Evolutionary conservation across 1,140 invertebrate species (phyloP).

Genomic region (Micrasema minimum): DNA sequence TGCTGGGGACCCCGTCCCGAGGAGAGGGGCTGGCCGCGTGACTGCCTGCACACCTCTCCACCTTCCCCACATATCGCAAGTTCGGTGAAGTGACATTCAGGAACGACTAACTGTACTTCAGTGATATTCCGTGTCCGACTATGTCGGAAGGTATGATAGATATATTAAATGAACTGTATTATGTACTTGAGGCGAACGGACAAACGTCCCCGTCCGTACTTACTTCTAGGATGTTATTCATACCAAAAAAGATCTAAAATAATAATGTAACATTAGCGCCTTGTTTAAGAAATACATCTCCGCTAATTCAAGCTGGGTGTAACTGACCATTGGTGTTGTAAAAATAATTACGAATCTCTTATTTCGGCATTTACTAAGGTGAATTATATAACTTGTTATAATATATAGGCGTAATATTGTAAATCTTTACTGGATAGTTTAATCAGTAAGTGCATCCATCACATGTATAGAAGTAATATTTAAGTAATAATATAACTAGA

Average conservation of each 20-base stretch:
- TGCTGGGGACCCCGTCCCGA: constrained; percentile 59
- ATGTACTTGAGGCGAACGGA: no score
- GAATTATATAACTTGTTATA: background rate
- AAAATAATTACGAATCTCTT: constrained; percentile 31
- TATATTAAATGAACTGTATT: background rate
- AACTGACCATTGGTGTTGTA: constrained; percentile 39
- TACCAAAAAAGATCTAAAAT: constrained; percentile 39
- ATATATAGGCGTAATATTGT: constrained; percentile 8
- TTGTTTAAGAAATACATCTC: constrained; percentile 27
- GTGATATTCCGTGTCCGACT: constrained; percentile 32
- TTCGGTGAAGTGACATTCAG: constrained; percentile 40
- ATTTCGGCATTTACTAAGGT: constrained; percentile 33
- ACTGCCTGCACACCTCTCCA: constrained; percentile 46
- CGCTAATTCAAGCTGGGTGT: constrained; percentile 8
- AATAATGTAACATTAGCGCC: constrained; percentile 28
- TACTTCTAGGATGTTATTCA: constrained; percentile 31
- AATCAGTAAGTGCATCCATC: constrained; percentile 16
- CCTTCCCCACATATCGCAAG: constrained; percentile 49
- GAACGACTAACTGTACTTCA: constrained; percentile 30
- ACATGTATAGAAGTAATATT: constrained; percentile 12
- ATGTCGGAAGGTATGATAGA: background rate
- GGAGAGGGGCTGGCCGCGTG: constrained; percentile 67
- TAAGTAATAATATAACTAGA: constrained; percentile 9
- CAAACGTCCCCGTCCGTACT: no score
- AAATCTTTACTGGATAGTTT: constrained; percentile 7